phyloP scores from a whole-genome alignment of 2,888 invertebrate species.

The Netelia melanura region DNA sequence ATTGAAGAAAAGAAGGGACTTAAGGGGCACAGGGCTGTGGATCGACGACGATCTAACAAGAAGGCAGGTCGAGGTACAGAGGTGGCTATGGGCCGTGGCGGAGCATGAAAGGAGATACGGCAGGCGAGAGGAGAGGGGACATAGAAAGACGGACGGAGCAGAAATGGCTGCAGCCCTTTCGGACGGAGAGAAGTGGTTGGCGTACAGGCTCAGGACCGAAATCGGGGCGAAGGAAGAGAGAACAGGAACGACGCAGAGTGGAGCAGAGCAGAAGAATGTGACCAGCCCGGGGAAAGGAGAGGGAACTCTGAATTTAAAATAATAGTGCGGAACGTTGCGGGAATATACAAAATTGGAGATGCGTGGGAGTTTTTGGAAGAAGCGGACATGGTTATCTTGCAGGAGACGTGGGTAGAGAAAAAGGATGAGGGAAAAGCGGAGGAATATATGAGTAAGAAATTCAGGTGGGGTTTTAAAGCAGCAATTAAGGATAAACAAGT shows the following conservation, averaged over 20 bases:
- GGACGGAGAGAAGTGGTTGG: not conserved
- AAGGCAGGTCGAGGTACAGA: constrained; percentile 27
- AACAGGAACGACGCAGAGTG: not conserved
- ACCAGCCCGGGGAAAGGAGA: not conserved
- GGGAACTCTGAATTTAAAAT: not conserved
- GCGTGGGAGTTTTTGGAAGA: constrained; percentile 27
- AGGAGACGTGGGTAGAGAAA: constrained; percentile 46
- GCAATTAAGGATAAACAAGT: constrained; percentile 4
- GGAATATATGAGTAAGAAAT: constrained; percentile 3
- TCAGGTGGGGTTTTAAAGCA: constrained; percentile 7
- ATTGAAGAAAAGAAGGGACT: constrained; percentile 25
- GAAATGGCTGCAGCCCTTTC: constrained; percentile 6
- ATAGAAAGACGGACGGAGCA: not conserved
- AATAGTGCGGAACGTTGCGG: constrained; percentile 48
- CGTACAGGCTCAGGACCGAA: not conserved
- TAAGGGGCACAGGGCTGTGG: constrained; percentile 12
- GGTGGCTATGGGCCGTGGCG: constrained; percentile 9
- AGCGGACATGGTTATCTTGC: constrained; percentile 8
- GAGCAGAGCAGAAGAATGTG: not conserved
- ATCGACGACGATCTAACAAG: constrained; percentile 41
- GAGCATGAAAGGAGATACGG: constrained; percentile 1
- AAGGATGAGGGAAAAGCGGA: not conserved
- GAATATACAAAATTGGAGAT: constrained; percentile 25
- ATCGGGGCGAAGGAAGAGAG: not conserved
- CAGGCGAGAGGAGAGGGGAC: constrained; percentile 21